Percentiles rank a stretch among this genome's conserved stretches.
Conservation (phyloP, 2,113 vertebrate genomes). For the Eolophus roseicapilla region DNA sequence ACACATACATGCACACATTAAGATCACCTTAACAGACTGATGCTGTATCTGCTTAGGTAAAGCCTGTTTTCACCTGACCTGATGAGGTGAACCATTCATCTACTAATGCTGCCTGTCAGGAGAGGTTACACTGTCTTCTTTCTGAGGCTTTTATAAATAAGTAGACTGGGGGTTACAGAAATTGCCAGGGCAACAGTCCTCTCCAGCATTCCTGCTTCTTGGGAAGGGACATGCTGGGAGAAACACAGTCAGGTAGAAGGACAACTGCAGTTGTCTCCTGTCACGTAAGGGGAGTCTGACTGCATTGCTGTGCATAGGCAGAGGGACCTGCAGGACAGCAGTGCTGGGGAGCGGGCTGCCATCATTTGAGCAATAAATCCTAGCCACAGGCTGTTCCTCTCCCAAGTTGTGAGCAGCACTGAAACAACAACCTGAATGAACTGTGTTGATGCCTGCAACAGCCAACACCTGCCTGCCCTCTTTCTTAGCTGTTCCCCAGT, state of each 20-base stretch:
- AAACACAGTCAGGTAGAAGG: background rate
- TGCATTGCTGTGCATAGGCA: background rate
- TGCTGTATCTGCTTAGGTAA: background rate
- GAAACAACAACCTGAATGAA: background rate
- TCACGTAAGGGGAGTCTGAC: background rate
- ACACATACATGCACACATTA: background rate
- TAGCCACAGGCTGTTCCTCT: background rate
- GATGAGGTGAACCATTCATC: background rate
- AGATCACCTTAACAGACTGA: background rate
- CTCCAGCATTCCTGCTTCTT: background rate
- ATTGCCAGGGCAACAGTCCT: background rate
- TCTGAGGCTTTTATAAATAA: background rate
- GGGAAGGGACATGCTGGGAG: background rate
- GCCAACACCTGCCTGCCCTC: background rate
- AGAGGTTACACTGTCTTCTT: background rate
- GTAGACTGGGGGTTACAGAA: background rate
- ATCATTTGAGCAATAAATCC: background rate
- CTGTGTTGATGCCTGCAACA: background rate
- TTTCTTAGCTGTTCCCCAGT: background rate
- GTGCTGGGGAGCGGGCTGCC: background rate
- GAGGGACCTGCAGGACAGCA: background rate
- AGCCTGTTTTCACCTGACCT: background rate
- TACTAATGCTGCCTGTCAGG: background rate
- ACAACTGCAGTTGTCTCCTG: background rate
- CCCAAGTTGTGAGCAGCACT: background rate